phyloP scores from a whole-genome alignment of 2,797 vertebrate species.

The Mormyrops attenuatus region DNA sequence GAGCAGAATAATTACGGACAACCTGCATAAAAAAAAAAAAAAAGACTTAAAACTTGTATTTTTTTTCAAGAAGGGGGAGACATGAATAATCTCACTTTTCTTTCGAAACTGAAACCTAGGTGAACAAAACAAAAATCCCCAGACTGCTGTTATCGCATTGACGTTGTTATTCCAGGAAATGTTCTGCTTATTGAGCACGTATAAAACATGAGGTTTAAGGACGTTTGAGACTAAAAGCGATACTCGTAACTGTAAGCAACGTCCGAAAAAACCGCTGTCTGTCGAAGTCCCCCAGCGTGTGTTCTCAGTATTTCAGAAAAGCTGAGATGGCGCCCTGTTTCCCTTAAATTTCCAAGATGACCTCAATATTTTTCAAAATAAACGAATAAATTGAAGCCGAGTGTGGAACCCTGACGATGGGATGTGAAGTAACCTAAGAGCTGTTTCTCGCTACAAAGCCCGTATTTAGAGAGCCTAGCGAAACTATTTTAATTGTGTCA shows the following conservation, averaged over 20 bases:
- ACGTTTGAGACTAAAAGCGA: constrained; percentile 33
- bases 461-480: not conserved
- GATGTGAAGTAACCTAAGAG: not conserved
- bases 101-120: constrained; percentile 68
- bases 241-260: constrained; percentile 27
- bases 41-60: constrained; percentile 20
- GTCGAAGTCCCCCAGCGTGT: constrained; percentile 45
- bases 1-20: not conserved
- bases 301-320: constrained; percentile 23
- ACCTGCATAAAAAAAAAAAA: not conserved
- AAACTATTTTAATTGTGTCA: not conserved
- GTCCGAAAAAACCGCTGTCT: constrained; percentile 17
- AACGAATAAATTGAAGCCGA: not conserved
- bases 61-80: constrained; percentile 39
- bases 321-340: not conserved
- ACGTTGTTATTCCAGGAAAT: constrained; percentile 67
- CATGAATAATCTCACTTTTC: constrained; percentile 50
- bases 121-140: constrained; percentile 64
- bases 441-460: not conserved
- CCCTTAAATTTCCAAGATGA: constrained; percentile 5
- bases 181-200: constrained; percentile 34
- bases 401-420: not conserved
- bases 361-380: constrained; percentile 8
- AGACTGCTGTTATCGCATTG: constrained; percentile 38
- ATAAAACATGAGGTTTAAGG: constrained; percentile 32